A percentile compares a stretch with the other conserved stretches of the same genome.
phyloP scores from a whole-genome alignment of 2,888 invertebrate species.

The Selenia dentaria region DNA sequence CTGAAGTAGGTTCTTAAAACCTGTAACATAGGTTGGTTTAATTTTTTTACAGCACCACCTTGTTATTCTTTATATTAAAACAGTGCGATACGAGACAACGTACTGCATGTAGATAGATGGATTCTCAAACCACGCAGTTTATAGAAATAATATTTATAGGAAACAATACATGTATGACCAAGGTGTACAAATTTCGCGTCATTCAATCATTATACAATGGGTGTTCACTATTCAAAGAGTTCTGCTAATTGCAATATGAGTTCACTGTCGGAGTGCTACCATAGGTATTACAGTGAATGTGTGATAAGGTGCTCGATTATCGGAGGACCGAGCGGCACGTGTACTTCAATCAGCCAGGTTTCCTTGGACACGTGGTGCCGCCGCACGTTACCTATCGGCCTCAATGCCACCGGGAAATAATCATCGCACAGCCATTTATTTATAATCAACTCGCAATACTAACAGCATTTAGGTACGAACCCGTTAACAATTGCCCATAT shows the following conservation, averaged over 20 bases:
- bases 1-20: too few relatives aligned
- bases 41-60: too few relatives aligned
- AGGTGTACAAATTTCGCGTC: background rate
- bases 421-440: slow-evolving; percentile 20
- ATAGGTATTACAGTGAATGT: too few relatives aligned
- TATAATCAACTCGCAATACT: slow-evolving; percentile 12
- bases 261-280: slow-evolving; percentile 51
- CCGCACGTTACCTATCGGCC: slow-evolving; percentile 34
- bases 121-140: too few relatives aligned
- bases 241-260: slow-evolving; percentile 41
- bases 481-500: slow-evolving; percentile 57
- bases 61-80: too few relatives aligned
- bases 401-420: slow-evolving; percentile 22
- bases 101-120: too few relatives aligned
- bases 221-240: background rate
- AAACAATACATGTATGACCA: too few relatives aligned
- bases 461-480: slow-evolving; percentile 28
- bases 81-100: too few relatives aligned
- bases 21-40: too few relatives aligned
- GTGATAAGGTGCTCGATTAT: slow-evolving; percentile 53
- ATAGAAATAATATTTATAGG: too few relatives aligned
- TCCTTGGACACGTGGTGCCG: slow-evolving; percentile 43
- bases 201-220: background rate
- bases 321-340: slow-evolving; percentile 45
- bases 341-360: slow-evolving; percentile 33